Base-by-base conservation (phyloP, 2,888 invertebrate species). In the Euphydryas editha region DNA sequence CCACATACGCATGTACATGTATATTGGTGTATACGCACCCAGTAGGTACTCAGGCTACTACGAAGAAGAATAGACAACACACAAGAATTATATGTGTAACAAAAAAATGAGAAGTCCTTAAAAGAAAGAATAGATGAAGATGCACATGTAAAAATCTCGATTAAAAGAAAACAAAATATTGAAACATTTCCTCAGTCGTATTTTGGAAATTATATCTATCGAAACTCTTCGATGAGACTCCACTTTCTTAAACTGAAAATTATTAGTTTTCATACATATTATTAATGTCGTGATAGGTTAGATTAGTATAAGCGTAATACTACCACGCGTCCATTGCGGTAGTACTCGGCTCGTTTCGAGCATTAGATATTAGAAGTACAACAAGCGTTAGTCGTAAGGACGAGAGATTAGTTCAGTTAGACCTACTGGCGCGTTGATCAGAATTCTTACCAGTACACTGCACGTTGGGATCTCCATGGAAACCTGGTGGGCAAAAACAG, bases 401-500 rank as follows among this genome's bases (percentile, higher is more conserved):
- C 47, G 39, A 59, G 37, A 68, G 54, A 55, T 70, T 72, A 69
- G 20, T 42, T 62, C 59, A 57, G 75, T 79, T 77, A 81, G 78
- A 81, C 82, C 80, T 79, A 77, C 74, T 78, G 79, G 72, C 76
- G 75, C 73, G 68, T 72, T 65, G 68, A 68, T 59, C 62, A 51
- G 57, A 47, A 37, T 58, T 78, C 90, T 92, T 95, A 97, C 97
- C 97, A 88, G 94, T 93, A 86, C 97, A 97, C 75, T 94, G 94
- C 60, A 94, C 88, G 83, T 95, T 93, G 20, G 97, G 96, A 86
- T 98, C 95, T 75, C 97, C 97, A 74, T 94, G 93, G 86, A 95
- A 97, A 77, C 98, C 98, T 77, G 95, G 95, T 60, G 97, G 97
- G 85, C 98, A 98, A 55, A 95, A 82, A 86, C 98, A 98, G 74